Conservation (phyloP, 1,140 invertebrate species). For the Ceratosolen fusciceps region DNA sequence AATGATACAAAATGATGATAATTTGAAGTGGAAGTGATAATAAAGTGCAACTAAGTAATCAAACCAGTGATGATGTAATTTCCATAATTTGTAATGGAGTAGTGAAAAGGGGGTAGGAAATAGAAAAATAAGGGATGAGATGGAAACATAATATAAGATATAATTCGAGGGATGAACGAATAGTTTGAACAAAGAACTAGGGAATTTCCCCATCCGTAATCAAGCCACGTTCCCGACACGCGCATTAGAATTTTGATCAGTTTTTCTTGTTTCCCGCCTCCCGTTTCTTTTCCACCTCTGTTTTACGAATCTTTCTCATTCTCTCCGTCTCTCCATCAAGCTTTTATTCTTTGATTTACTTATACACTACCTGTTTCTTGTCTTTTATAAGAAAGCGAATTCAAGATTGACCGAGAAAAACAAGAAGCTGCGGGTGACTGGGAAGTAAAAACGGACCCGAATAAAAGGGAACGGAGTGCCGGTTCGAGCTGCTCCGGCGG, state of each 20-base stretch:
- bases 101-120: neutral
- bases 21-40: neutral
- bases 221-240: constrained; percentile 63
- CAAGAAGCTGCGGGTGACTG: neutral
- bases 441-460: neutral
- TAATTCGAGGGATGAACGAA: constrained; percentile 5
- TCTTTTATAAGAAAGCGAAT: constrained; percentile 14
- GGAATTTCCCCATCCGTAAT: constrained; percentile 59
- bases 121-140: neutral
- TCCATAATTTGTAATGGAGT: neutral
- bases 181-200: neutral
- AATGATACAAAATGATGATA: neutral
- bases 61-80: neutral
- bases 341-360: neutral
- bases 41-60: neutral
- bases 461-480: constrained; percentile 32
- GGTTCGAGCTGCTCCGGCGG: too few relatives aligned
- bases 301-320: constrained; percentile 17
- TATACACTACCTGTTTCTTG: neutral
- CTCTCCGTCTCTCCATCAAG: constrained; percentile 50
- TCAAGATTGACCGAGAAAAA: constrained; percentile 15
- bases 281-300: neutral
- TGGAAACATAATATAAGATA: neutral
- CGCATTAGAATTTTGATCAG: constrained; percentile 67
- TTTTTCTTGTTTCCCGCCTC: constrained; percentile 57